Conservation (phyloP, 2,113 vertebrate genomes). For the Galbula dea region DNA sequence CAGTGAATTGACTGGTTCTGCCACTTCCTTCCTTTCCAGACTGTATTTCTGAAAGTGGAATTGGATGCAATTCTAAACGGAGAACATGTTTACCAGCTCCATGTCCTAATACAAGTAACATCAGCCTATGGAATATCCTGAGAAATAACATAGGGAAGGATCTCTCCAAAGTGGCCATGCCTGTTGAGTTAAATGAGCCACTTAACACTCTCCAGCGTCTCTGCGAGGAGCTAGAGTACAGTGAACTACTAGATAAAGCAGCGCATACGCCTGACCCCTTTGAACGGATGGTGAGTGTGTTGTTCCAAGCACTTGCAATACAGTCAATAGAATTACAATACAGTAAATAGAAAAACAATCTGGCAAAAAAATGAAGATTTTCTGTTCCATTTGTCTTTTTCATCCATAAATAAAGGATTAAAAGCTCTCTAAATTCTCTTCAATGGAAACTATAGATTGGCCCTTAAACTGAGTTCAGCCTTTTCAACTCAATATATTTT, state of each 20-base stretch:
- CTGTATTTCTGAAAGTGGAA: slow-evolving; percentile 69
- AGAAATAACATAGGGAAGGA: slow-evolving; percentile 98
- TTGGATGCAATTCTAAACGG: slow-evolving; percentile 66
- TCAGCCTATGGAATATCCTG: slow-evolving; percentile 97
- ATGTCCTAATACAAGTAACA: slow-evolving; percentile 84
- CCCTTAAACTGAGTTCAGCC: neutral
- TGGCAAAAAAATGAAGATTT: neutral
- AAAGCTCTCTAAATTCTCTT: neutral
- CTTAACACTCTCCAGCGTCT: slow-evolving; percentile 94
- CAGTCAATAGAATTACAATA: neutral
- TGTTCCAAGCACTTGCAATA: neutral
- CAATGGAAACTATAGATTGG: neutral
- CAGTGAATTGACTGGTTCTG: neutral
- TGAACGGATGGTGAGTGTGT: slow-evolving; percentile 86
- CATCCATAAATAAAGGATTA: neutral
- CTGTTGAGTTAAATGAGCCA: slow-evolving; percentile 92
- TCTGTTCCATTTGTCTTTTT: neutral
- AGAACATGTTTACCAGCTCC: slow-evolving; percentile 83
- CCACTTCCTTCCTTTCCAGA: slow-evolving; percentile 62
- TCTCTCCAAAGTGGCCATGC: slow-evolving; percentile 97
- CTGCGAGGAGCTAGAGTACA: slow-evolving; percentile 97
- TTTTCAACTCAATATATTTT: neutral
- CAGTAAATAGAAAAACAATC: neutral
- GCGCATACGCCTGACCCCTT: slow-evolving; percentile 75
- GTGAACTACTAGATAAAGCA: slow-evolving; percentile 89